Conservation (phyloP, 2,113 vertebrate species). For the Sapayoa aenigma region DNA sequence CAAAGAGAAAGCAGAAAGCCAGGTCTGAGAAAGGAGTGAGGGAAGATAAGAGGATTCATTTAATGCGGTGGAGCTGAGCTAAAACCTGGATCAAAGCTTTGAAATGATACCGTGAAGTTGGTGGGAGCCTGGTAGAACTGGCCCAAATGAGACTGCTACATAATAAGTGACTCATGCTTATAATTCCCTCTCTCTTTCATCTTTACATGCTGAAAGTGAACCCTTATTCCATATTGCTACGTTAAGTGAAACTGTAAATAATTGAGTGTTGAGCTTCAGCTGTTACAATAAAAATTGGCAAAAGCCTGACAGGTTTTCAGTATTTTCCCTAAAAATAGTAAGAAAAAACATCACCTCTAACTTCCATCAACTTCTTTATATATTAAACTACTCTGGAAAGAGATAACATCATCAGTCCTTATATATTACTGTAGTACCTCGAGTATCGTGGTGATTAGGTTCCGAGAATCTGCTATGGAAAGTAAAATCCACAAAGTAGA, state of each 20-base stretch:
- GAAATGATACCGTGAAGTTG: constrained; percentile 10
- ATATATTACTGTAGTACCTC: too few relatives aligned
- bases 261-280: not conserved
- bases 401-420: not conserved
- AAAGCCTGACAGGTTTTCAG: not conserved
- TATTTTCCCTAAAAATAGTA: not conserved
- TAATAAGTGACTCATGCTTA: constrained; percentile 3
- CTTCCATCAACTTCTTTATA: not conserved
- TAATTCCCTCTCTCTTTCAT: constrained; percentile 13
- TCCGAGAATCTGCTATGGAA: too few relatives aligned
- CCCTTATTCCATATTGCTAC: not conserved
- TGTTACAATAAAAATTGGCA: not conserved
- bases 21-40: not conserved
- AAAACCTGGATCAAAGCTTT: constrained; percentile 44
- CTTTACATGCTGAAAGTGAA: not conserved
- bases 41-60: constrained; percentile 31
- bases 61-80: not conserved
- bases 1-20: constrained; percentile 10
- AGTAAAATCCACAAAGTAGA: too few relatives aligned
- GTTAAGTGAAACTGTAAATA: constrained; percentile 20
- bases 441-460: too few relatives aligned
- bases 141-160: not conserved
- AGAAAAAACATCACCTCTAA: not conserved
- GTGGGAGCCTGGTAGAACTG: not conserved
- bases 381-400: not conserved